Evolutionary conservation across 2,797 vertebrate genomes (phyloP), one percentile per base, ranked within the genome.

Genomic region (Tiaroga cobitis): DNA sequence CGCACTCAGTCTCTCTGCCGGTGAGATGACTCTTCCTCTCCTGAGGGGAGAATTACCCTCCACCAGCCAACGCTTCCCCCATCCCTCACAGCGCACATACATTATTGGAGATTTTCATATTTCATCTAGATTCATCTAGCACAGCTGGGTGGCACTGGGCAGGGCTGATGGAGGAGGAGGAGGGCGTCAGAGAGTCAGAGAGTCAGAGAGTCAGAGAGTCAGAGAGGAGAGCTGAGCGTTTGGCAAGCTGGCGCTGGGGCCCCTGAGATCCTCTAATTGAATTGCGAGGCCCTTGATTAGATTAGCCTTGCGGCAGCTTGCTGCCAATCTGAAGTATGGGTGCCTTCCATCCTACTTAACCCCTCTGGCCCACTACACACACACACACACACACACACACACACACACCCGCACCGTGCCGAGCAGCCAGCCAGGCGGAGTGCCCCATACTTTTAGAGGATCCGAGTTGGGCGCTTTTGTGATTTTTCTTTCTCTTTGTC

Each of bases 311-410:
- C 97, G 95, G 97, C 97, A 99, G 97, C 97, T 97, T 97, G 97
- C 98, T 99, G 98, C 98, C 98, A 99, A 97, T 99, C 98, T 99
- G 97, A 99, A 98, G 98, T 98, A 99, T 98, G 98, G 97, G 97
- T 97, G 97, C 97, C 97, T 99, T 98, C 98, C 98, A 97, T 98
- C 97, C 97, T 99, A 99, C 98, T 99, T 99, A 99, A 99, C 98
- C 98, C 97, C 96, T 96, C 97, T 98, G 97, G 96, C 97, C 97
- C 96, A 95, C 86, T 89, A 87, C 86, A 90, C 87, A 90, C 87
- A 90, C 87, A 90, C 81, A 51, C 49, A 51, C 49, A 51, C 49
- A 19, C 49, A 54, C 51, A n/a, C n/a, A 90, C 81, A 51, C 49
- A 51, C 49, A 51, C 49, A 19, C 49, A 54, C 51, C 2, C 85